These are phyloP conservation scores for Blastomussa wellsi DNA, from an alignment of 92 coral and sea anemone genomes.

Conservation along the genomic window DNA sequence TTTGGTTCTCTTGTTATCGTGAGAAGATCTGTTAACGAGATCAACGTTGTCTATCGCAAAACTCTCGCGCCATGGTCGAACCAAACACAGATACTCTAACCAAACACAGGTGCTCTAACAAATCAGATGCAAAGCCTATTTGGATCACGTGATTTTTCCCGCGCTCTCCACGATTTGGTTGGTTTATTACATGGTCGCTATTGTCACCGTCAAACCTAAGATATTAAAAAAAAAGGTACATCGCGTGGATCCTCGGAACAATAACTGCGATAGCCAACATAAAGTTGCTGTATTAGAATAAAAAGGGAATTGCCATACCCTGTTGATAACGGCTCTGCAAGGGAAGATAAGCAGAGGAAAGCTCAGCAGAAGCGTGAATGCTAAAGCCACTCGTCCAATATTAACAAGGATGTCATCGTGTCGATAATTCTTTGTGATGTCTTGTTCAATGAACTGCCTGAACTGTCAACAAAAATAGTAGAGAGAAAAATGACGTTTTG, in stretches of 20 bases:
- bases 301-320: slow-evolving; percentile 47
- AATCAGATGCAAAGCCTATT: not conserved
- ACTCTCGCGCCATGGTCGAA: not conserved
- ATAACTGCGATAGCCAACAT: not conserved
- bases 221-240: too few species aligned
- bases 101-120: not conserved
- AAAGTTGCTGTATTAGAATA: not conserved
- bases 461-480: slow-evolving; percentile 51
- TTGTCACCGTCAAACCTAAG: not conserved
- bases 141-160: not conserved
- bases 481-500: not conserved
- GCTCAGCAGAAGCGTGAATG: slow-evolving; percentile 76
- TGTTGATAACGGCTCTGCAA: slow-evolving; percentile 75
- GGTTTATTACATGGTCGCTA: not conserved
- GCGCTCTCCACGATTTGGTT: not conserved
- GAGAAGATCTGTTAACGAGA: too few species aligned
- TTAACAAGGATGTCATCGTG: slow-evolving; percentile 67
- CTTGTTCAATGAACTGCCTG: slow-evolving; percentile 75
- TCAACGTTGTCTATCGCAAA: not conserved
- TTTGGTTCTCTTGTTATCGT: too few species aligned
- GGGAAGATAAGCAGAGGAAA: slow-evolving; percentile 88
- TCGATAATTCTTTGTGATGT: slow-evolving; percentile 76
- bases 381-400: slow-evolving; percentile 80
- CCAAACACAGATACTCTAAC: too few species aligned
- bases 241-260: not conserved